Evolutionary conservation across 2,113 vertebrate species (phyloP), one percentile per base, ranked within the genome.

Genomic region (Triplophysa dalaica): DNA sequence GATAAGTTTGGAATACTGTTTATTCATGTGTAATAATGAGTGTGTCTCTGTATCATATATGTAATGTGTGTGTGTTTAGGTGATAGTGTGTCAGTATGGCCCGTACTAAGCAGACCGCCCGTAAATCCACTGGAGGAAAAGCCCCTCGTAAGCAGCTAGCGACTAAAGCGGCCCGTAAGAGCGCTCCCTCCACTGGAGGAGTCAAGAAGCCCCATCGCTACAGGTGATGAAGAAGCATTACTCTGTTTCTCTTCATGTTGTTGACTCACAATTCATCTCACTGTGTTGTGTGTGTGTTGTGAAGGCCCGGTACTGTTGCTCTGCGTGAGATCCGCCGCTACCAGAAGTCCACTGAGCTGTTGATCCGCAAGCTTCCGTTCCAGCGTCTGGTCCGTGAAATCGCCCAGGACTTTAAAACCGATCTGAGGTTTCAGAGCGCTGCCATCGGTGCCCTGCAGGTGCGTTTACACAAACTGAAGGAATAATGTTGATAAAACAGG

Each of bases 141-240:
- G 96, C 95, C 1, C 95, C 95, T 9, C 93, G 95, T 86, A 96
- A 96, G 82, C 95, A 96, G 89, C 93, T 95, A 82, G 95, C 94
- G 84, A 96, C 95, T 3, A 96, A 96, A 87, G 95, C 95, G 2
- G 95, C 95, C 62, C 92, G 95, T 24, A 96, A 96, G 87, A 96
- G 95, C 29, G 95, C 95, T 7, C 95, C 95, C 1, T 94, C 95
- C 33, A 95, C 95, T 50, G 95, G 95, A 24, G 95, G 95, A 4
- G 95, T 96, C 52, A 96, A 96, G 91, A 96, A 96, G 86, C 95
- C 95, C 74, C 95, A 96, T 89, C 94, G 95, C 22, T 96, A 96
- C 93, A 93, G 95, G 95, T 96, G 83, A 86, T 60, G 2, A 21
- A 9, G 19, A 38, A 38, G 33, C 33, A 38, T 58, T 52, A 14